Base-by-base conservation (phyloP, 1,140 invertebrate genomes). In the Drosophila lacteicornis region DNA sequence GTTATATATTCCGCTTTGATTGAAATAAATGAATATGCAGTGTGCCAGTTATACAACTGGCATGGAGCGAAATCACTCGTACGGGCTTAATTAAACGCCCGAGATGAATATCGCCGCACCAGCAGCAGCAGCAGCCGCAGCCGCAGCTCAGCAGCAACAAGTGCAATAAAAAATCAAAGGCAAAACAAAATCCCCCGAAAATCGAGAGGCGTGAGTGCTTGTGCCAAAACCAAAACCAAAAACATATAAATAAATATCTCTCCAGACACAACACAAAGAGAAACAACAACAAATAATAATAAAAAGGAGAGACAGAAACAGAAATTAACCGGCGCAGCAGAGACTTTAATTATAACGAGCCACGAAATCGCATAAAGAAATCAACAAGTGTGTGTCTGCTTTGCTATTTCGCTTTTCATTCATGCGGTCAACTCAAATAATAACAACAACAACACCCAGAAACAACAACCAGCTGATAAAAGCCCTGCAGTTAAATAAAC, bases 1-100 rank as follows among this genome's bases (percentile, higher is more conserved):
- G 74, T 68, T 70, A 62, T 49, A 53, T 59, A 42, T 56, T 45
- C 57, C 59, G 45, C 33, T 77, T 84, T 84, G 69, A 84, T 84
- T 87, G 80, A 90, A 79, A 80, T 81, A 74, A 84, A 81, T 84
- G 69, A 84, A 88, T 90, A 80, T 77, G 81, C 80, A 85, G 70
- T 63, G 50, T n/a, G 66, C 17, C 38, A 78, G 75, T 66, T 70
- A 70, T 59, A 63, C 77, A 88, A 76, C 63, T 69, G 70, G 27
- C 38, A 78, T 36, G 33, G 33, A 36, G 33, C 33, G 9, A 66
- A 79, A 61, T 63, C 66, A 75, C 47, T 80, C 75, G 76, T 78
- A 63, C 66, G 68, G 13, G 25, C 40, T 78, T 79, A 79, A 79
- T 76, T 76, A 65, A 78, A 65, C 57, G 67, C 56, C 53, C 19